Conservation (phyloP, 1,140 invertebrate genomes). For the Drosophila murphyi region DNA sequence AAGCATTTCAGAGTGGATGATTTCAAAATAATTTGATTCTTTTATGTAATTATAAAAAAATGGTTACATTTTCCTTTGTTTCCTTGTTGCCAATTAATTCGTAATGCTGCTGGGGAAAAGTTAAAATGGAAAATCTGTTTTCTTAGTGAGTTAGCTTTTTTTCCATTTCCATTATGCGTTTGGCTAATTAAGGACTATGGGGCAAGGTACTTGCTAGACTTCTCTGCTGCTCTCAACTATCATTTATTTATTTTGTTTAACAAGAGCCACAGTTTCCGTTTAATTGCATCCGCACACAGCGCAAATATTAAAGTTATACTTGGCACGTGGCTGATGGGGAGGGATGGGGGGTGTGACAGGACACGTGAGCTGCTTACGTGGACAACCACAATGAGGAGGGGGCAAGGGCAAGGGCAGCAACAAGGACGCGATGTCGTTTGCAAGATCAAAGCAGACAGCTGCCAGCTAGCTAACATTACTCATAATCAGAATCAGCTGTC, state of each 20-base stretch:
- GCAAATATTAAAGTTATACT: slow-evolving; percentile 6
- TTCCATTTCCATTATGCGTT: slow-evolving; percentile 17
- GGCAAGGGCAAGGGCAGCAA: neutral
- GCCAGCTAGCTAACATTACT: slow-evolving; percentile 37
- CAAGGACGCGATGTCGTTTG: slow-evolving; percentile 12
- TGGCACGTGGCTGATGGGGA: neutral
- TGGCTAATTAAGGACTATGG: slow-evolving; percentile 28
- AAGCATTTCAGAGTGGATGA: neutral
- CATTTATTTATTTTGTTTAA: neutral
- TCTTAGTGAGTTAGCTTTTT: slow-evolving; percentile 2
- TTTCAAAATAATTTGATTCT: neutral
- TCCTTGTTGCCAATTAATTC: neutral
- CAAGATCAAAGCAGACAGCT: slow-evolving; percentile 38
- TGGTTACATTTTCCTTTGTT: neutral
- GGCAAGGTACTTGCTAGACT: neutral
- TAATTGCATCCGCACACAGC: slow-evolving; percentile 9
- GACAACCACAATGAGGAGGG: neutral
- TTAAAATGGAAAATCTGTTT: neutral
- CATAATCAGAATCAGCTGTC: slow-evolving; percentile 43
- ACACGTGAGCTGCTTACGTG: slow-evolving; percentile 6
- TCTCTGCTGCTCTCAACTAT: neutral
- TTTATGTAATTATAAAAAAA: neutral
- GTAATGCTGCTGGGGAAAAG: neutral
- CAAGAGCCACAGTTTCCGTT: slow-evolving; percentile 12
- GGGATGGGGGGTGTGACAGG: neutral